Evolutionary conservation across 2,888 invertebrate genomes (phyloP).

Genomic region (Rotaria socialis): DNA sequence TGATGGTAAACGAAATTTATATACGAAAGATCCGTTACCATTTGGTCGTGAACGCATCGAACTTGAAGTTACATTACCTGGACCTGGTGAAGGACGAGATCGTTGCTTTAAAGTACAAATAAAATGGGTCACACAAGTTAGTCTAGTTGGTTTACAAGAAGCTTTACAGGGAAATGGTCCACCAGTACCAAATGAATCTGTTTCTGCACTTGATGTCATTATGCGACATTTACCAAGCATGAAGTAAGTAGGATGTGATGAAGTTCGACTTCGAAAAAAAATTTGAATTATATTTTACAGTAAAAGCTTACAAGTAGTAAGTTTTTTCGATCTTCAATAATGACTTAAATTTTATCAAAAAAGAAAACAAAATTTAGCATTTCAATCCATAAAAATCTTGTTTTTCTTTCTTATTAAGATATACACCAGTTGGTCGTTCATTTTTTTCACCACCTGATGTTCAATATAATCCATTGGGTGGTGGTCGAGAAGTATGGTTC

Average conservation of each 20-base stretch:
- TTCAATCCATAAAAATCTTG: no score
- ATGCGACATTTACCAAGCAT: constrained; percentile 98
- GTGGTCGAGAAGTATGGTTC: constrained; percentile 98
- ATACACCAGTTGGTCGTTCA: constrained; percentile 96
- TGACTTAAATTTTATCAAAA: not conserved
- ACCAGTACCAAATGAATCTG: constrained; percentile 88
- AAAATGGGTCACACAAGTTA: constrained; percentile 75
- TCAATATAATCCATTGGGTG: constrained; percentile 81
- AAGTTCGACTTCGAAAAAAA: no score
- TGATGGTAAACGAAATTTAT: constrained; percentile 95
- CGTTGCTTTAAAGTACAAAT: constrained; percentile 46
- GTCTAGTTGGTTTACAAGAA: constrained; percentile 90
- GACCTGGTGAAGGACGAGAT: constrained; percentile 46
- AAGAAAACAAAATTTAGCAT: no score
- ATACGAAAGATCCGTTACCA: constrained; percentile 83
- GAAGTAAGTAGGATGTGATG: constrained; percentile 61
- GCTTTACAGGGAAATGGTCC: constrained; percentile 90
- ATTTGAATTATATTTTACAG: no score
- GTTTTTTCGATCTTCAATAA: not conserved
- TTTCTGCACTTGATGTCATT: constrained; percentile 95
- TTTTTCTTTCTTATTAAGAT: constrained; percentile 58
- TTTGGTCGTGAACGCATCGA: constrained; percentile 56
- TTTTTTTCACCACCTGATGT: constrained; percentile 98
- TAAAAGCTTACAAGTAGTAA: not conserved
- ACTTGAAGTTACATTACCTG: constrained; percentile 68